Base-by-base conservation (phyloP, 2,888 invertebrate species). In the Halictus quadricinctus region DNA sequence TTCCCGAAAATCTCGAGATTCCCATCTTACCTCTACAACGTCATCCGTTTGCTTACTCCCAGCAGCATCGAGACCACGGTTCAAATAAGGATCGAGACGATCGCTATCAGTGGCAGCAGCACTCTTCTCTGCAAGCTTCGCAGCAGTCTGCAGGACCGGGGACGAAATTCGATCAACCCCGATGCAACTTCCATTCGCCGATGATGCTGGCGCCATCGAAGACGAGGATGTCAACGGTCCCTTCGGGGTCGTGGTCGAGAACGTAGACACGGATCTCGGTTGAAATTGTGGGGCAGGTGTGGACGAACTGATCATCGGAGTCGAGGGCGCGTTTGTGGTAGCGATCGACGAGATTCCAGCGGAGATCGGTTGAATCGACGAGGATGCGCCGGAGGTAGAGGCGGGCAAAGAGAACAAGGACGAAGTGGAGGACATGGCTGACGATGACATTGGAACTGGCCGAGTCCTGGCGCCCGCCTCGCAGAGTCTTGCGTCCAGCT, bases 401-500 rank as follows among this genome's bases (percentile, higher is more conserved):
- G 64, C 81, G 66, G 88, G 79, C 36, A 81, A 58, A 12, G 91
- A 88, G 80, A 87, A 81, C 36, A 88, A 64, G n/a, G 88, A 88
- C 15, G 89, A 87, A 54, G 85, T 70, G 36, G 89, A 87, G 72
- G 46, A 93, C 87, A 88, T 90, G 88, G 84, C 74, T 41, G 88
- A 83, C 8, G 85, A 82, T 21, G 90, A 79, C 74, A 89, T 85
- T 13, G 90, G 87, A 21, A 91, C 80, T 7, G 89, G 87, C 43
- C 86, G 95, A 84, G 93, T 94, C 81, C 91, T 91, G 41, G 94
- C 94, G 15, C 94, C 94, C 75, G 94, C 94, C 76, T 94, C 94
- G 88, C 93, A 94, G 18, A 94, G 89, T 85, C 88, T 93, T 64
- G 96, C 95, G 91, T 97, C 97, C 88, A 97, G 93, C 86, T 96